Evolutionary conservation across 2,113 vertebrate genomes (phyloP).

Genomic region (Recurvirostra avosetta): DNA sequence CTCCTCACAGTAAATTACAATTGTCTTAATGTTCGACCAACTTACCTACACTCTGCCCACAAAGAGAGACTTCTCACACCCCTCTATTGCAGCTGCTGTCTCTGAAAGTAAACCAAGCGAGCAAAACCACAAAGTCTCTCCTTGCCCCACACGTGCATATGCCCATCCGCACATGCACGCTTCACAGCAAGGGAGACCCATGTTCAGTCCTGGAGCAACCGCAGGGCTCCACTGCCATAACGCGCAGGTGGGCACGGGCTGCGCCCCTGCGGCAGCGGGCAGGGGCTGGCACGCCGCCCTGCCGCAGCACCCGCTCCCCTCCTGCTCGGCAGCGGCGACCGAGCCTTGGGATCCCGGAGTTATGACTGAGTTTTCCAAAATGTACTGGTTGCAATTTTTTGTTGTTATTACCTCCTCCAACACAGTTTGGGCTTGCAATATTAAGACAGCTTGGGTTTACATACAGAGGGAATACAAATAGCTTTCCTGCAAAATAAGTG

Average conservation of each 20-base stretch:
- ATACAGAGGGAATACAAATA: constrained; percentile 45
- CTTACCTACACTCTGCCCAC: not conserved
- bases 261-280: not conserved
- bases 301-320: not conserved
- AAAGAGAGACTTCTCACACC: not conserved
- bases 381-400: not conserved
- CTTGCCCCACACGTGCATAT: not conserved
- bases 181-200: not conserved
- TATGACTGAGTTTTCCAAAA: not conserved
- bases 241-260: not conserved
- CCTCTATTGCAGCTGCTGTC: fast-evolving
- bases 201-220: not conserved
- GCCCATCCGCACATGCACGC: fast-evolving
- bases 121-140: not conserved
- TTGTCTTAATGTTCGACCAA: not conserved
- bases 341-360: fast-evolving
- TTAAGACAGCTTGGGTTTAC: constrained; percentile 63
- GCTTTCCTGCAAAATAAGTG: constrained; percentile 45
- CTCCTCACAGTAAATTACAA: not conserved
- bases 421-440: constrained; percentile 45
- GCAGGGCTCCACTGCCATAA: not conserved
- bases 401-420: constrained; percentile 44
- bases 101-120: not conserved
- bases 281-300: not conserved
- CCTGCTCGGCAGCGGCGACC: fast-evolving